Percentiles rank a stretch among this genome's conserved stretches.
Evolutionary conservation across 2,888 invertebrate genomes (phyloP).

Genomic region (Platycheirus albimanus): DNA sequence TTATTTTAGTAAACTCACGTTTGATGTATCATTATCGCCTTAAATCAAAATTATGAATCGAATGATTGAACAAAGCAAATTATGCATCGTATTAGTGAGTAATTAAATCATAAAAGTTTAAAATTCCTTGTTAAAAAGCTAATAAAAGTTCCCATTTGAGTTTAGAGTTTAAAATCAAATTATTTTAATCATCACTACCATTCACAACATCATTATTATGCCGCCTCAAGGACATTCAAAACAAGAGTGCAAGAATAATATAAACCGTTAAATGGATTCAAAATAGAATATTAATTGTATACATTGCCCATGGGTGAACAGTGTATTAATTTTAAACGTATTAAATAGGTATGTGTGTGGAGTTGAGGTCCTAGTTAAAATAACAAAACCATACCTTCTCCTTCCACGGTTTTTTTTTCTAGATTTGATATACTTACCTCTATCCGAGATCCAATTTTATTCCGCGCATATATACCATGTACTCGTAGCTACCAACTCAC

Average conservation of each 20-base stretch:
- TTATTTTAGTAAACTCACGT: too few relatives aligned
- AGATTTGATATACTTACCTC: neutral
- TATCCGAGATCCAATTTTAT: neutral
- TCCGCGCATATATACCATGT: neutral
- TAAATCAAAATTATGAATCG: too few relatives aligned
- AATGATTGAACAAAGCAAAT: too few relatives aligned
- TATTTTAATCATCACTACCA: too few relatives aligned
- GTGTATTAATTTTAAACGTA: neutral
- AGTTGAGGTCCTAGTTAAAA: neutral
- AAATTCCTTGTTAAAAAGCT: too few relatives aligned
- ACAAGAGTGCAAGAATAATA: neutral
- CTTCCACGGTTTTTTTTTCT: neutral
- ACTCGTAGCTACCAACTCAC: too few relatives aligned
- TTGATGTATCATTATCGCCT: too few relatives aligned
- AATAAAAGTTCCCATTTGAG: too few relatives aligned
- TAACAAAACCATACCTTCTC: neutral
- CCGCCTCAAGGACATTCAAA: neutral
- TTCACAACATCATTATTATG: too few relatives aligned
- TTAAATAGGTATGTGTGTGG: neutral
- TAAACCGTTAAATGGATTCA: constrained; percentile 12
- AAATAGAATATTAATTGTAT: constrained; percentile 12
- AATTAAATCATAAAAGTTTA: too few relatives aligned
- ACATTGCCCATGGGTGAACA: neutral
- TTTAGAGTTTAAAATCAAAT: too few relatives aligned
- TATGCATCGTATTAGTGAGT: too few relatives aligned